Conservation (phyloP, 1,140 invertebrate genomes). For the Ptiloglossa arizonensis region DNA sequence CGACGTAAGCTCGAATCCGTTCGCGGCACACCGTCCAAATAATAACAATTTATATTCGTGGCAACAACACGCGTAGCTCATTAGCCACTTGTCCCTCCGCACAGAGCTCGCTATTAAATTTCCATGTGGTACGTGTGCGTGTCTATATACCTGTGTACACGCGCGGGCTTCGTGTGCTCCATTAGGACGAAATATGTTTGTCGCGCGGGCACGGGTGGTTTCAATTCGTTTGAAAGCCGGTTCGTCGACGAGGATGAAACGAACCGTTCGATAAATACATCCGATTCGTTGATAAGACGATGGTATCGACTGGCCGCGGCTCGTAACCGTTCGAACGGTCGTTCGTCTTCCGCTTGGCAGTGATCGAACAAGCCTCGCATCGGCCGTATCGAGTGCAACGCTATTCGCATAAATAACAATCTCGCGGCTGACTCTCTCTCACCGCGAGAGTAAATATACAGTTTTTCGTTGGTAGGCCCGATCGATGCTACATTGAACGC, state of each 20-base stretch:
- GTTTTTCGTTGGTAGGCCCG: background rate
- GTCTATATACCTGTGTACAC: too few species aligned
- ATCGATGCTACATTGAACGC: background rate
- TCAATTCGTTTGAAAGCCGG: background rate
- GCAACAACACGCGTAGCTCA: background rate
- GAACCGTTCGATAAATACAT: background rate
- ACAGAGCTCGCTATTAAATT: background rate
- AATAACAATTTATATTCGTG: conserved; percentile 9
- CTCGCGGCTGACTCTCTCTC: too few species aligned
- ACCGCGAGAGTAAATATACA: background rate
- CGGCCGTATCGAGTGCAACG: background rate
- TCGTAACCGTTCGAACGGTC: background rate
- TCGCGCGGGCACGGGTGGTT: background rate
- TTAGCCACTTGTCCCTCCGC: background rate
- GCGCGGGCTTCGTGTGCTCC: too few species aligned
- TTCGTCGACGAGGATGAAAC: background rate
- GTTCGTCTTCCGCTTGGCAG: conserved; percentile 16
- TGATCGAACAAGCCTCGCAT: conserved; percentile 13
- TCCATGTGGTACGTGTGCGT: background rate
- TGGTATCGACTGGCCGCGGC: background rate
- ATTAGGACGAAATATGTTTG: background rate
- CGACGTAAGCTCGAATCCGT: too few species aligned
- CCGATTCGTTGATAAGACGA: background rate
- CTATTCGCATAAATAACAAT: conserved; percentile 13
- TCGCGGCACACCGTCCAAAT: too few species aligned